Evolutionary conservation across 2,797 vertebrate genomes (phyloP).

Genomic region (Acanthurus lineatus): DNA sequence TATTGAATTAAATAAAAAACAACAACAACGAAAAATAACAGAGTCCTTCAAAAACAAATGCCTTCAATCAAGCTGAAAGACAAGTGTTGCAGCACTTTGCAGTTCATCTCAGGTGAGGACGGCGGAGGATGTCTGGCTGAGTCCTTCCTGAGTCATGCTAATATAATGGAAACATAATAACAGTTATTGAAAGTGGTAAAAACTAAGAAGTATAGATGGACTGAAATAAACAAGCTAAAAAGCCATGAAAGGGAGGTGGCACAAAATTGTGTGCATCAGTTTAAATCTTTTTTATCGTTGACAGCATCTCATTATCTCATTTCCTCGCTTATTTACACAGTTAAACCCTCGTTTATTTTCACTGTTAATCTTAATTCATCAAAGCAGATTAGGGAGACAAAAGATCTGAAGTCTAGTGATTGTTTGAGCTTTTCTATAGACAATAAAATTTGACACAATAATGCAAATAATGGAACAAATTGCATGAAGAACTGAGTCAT

Average conservation of each 20-base stretch:
- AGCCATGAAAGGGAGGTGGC: too few relatives aligned
- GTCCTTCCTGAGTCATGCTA: too few relatives aligned
- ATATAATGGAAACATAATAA: too few relatives aligned
- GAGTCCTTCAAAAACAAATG: too few relatives aligned
- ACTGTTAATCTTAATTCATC: not conserved
- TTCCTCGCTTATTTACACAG: not conserved
- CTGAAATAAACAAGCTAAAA: too few relatives aligned
- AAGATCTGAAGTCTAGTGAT: not conserved
- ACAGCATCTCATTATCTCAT: not conserved
- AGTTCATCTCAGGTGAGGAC: too few relatives aligned
- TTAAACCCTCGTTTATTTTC: not conserved
- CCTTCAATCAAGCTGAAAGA: too few relatives aligned
- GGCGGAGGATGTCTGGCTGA: too few relatives aligned
- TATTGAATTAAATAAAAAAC: too few relatives aligned
- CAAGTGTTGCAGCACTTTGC: too few relatives aligned
- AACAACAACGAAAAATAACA: too few relatives aligned
- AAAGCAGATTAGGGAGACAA: not conserved
- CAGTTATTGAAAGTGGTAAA: too few relatives aligned
- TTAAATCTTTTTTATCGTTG: not conserved
- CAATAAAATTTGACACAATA: not conserved
- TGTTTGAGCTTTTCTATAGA: not conserved
- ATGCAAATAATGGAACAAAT: not conserved
- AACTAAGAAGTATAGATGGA: not conserved
- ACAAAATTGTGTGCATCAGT: not conserved
- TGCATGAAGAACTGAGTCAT: not conserved